phyloP scores from a whole-genome alignment of 2,888 invertebrate species.

The Tetragonisca angustula region DNA sequence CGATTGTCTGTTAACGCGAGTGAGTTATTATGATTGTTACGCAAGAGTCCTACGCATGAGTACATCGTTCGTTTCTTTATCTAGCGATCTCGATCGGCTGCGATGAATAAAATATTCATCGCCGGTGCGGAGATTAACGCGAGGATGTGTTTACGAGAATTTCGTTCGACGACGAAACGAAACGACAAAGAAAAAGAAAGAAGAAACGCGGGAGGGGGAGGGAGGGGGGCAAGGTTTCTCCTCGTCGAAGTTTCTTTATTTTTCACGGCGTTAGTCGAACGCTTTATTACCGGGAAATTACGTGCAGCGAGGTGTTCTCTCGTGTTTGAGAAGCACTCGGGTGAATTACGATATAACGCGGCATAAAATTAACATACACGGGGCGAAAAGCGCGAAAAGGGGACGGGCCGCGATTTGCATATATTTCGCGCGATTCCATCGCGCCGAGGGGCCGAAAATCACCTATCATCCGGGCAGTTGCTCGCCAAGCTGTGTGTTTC shows the following conservation, averaged over 20 bases:
- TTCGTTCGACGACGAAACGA: neutral
- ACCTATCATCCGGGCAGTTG: too few species aligned
- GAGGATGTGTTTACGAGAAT: neutral
- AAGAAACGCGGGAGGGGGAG: too few species aligned
- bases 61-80: neutral
- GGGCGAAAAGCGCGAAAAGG: slow-evolving; percentile 23
- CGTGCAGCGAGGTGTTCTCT: neutral
- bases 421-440: slow-evolving; percentile 40
- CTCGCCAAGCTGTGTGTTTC: neutral
- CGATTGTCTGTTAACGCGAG: too few species aligned
- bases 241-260: neutral
- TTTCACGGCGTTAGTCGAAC: neutral
- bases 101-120: neutral
- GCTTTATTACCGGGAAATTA: neutral
- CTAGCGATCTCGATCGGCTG: neutral
- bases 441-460: too few species aligned
- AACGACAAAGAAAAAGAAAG: neutral
- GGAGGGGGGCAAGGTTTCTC: too few species aligned
- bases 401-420: slow-evolving; percentile 36
- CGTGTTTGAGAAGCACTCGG: slow-evolving; percentile 29
- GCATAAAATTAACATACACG: slow-evolving; percentile 41
- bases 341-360: slow-evolving; percentile 24
- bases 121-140: neutral
- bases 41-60: neutral
- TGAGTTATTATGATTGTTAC: too few species aligned